Percentiles rank a stretch among this genome's conserved stretches.
phyloP scores from a whole-genome alignment of 2,888 invertebrate species.

The Phaedon cochleariae region DNA sequence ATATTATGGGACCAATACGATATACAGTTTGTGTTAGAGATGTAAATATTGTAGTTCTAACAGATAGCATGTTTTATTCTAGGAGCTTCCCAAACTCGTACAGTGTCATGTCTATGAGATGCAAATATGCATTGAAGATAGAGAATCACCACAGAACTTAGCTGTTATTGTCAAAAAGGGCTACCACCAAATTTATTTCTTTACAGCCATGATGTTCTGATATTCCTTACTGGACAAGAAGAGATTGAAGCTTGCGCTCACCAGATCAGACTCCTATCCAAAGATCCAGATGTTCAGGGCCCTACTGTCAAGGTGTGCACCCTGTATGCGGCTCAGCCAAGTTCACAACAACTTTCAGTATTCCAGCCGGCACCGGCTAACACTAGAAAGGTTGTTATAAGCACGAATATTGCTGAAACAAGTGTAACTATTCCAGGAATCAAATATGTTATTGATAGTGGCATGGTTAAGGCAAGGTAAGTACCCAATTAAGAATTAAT shows the following conservation, averaged over 20 bases:
- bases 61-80: too few species aligned
- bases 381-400: slow-evolving; percentile 88
- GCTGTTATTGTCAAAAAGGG: background rate
- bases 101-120: too few species aligned
- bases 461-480: slow-evolving; percentile 88
- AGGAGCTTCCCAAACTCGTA: too few species aligned
- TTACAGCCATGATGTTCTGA: slow-evolving; percentile 84
- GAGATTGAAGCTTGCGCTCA: slow-evolving; percentile 90
- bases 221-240: slow-evolving; percentile 96
- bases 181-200: background rate
- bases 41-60: too few species aligned
- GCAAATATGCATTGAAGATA: too few species aligned
- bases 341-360: slow-evolving; percentile 86
- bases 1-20: too few species aligned
- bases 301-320: slow-evolving; percentile 82
- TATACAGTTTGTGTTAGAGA: too few species aligned
- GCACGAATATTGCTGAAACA: slow-evolving; percentile 98
- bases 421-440: slow-evolving; percentile 95
- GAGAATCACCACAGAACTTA: too few species aligned
- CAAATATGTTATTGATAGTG: slow-evolving; percentile 90
- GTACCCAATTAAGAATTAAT: slow-evolving; percentile 34
- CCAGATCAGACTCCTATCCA: slow-evolving; percentile 76
- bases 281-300: slow-evolving; percentile 69
- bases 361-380: slow-evolving; percentile 78
- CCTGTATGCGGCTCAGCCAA: slow-evolving; percentile 90